Conservation (phyloP, 2,888 invertebrate genomes). For the Drosophila melanosoma region DNA sequence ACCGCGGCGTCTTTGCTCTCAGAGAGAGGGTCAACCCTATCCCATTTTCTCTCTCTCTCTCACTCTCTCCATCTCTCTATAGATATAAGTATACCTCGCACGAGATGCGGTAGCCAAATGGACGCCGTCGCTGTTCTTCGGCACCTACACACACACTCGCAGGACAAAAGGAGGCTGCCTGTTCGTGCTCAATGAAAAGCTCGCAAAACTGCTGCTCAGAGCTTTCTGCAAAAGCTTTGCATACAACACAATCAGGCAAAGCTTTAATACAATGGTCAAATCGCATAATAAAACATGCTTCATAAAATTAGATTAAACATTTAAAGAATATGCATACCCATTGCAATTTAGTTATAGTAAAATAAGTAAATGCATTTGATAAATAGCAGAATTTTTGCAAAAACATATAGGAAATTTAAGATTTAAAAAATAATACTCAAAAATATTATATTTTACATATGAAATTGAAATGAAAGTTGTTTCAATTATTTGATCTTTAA, state of each 20-base stretch:
- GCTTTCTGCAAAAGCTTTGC: constrained; percentile 48
- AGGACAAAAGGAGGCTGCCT: constrained; percentile 46
- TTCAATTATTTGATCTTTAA: neutral
- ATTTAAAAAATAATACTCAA: neutral
- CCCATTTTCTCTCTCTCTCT: constrained; percentile 13
- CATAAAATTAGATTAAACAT: neutral
- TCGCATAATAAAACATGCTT: neutral
- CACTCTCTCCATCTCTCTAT: constrained; percentile 5
- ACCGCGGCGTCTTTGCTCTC: constrained; percentile 65
- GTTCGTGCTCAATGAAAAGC: constrained; percentile 74
- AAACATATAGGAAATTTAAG: neutral
- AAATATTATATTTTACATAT: neutral
- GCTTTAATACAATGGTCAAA: constrained; percentile 46
- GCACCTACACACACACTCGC: constrained; percentile 12
- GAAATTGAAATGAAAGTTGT: neutral
- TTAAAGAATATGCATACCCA: neutral
- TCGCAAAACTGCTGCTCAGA: constrained; percentile 30
- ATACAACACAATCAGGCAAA: constrained; percentile 27
- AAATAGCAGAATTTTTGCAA: neutral
- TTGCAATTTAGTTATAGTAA: neutral
- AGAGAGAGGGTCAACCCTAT: constrained; percentile 3
- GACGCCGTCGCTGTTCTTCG: constrained; percentile 45
- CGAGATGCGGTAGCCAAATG: constrained; percentile 47
- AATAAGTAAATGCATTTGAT: no score
- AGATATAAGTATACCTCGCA: constrained; percentile 6